Base-by-base conservation (phyloP, 1,140 invertebrate species). In the Diplogasteroides magnus region DNA sequence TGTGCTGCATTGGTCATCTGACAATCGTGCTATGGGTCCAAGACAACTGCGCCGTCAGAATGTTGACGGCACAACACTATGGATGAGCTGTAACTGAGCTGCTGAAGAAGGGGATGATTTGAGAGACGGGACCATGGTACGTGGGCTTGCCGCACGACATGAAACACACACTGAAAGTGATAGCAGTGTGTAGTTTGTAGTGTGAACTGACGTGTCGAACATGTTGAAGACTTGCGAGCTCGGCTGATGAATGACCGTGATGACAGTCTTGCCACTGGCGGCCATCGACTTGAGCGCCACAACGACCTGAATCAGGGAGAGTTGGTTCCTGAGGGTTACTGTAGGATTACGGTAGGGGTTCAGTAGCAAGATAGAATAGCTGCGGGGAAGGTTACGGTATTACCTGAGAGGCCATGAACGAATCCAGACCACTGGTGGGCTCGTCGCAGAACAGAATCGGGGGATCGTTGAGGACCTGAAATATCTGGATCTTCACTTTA, bases 131-230 rank as follows among this genome's bases (percentile, higher is more conserved):
- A 0, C 70, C 70, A 48, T 72, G 64, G 60, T 72, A 72, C 11
- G 65, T 60, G 0, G 57, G 29, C 19, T 68, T 61, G 15, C 70
- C 70, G 23, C 58, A 63, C 15, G 70, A 64, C 70, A 72, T 67
- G 65, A 72, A 72, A 28, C 67, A 64, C 2, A 72, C 70, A 56
- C 66, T 68, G 48, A 55, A 31, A 89, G 87, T 2, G 89, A 89
- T 94, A 86, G 83, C 91, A 97, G 0, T 91, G 93, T 0, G 92
- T 89, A 72, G 91, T 95, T 92, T 0, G 93, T 90, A 88, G 97
- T 28, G 6, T 70, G 60, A 55, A 64, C 63, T 14, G 66, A 55
- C 56, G 62, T 59, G 64, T 91, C 88, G 82, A 92, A 92, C 63
- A 90, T 84, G 76, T 90, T 88, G 75, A 91, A 90, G 6, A 92